Evolutionary conservation across 2,113 vertebrate genomes (phyloP).

Genomic region (Rhinopomastus cyanomelas): DNA sequence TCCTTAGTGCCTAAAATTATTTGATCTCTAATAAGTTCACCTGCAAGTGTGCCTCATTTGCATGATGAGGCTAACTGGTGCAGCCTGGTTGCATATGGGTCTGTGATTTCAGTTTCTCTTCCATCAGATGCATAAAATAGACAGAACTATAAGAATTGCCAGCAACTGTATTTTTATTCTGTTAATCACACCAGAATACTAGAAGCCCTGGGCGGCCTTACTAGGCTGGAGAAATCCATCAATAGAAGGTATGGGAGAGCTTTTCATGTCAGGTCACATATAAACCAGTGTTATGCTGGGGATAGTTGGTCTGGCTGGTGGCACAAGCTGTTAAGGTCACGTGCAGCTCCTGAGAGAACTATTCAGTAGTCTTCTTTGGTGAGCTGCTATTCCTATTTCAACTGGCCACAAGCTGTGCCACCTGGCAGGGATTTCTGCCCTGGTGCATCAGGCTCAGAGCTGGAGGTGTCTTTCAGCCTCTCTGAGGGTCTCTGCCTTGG

Average conservation of each 20-base stretch:
- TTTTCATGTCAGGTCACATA: background rate
- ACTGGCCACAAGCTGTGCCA: background rate
- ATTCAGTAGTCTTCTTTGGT: background rate
- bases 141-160: constrained; percentile 46
- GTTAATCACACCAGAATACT: constrained; percentile 23
- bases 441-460: background rate
- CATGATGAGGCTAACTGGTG: constrained; percentile 68
- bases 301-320: background rate
- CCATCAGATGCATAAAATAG: constrained; percentile 47
- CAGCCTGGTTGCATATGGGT: constrained; percentile 60
- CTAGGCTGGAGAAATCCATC: background rate
- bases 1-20: constrained; percentile 53
- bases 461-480: background rate
- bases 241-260: background rate
- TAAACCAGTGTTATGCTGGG: background rate
- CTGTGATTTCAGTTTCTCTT: constrained; percentile 53
- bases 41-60: constrained; percentile 60
- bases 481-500: background rate
- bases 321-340: background rate
- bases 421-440: background rate
- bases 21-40: constrained; percentile 67
- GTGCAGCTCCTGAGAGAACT: background rate
- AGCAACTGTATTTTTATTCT: constrained; percentile 14
- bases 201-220: background rate
- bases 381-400: background rate